These are phyloP conservation scores for Cygnus buccinator DNA, from an alignment of 2,113 vertebrate genomes.

Conservation along the genomic window DNA sequence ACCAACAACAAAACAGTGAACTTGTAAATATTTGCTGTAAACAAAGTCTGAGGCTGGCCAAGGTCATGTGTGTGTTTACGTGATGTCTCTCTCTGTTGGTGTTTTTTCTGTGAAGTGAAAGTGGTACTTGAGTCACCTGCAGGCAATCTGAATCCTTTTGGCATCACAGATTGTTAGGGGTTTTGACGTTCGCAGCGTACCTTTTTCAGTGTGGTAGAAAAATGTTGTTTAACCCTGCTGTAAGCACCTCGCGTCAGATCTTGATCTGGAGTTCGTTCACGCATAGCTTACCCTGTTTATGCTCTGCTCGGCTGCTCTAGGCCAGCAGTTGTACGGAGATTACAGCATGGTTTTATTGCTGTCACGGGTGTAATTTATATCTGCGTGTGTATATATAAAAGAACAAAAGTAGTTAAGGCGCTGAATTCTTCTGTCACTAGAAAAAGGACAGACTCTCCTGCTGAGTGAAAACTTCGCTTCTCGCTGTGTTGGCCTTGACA, in stretches of 20 bases:
- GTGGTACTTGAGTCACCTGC: conserved; percentile 51
- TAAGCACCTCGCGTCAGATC: not conserved
- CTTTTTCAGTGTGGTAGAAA: not conserved
- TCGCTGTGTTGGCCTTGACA: not conserved
- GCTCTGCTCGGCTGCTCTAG: not conserved
- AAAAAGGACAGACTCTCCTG: not conserved
- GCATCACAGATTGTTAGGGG: not conserved
- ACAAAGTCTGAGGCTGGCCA: conserved; percentile 10
- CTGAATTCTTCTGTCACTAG: not conserved
- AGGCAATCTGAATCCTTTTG: conserved; percentile 40
- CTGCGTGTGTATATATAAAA: not conserved
- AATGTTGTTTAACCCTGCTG: not conserved
- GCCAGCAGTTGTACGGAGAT: not conserved
- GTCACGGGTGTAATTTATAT: not conserved
- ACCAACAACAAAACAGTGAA: not conserved
- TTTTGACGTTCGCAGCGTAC: not conserved
- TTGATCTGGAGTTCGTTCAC: not conserved
- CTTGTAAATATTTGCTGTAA: conserved; percentile 14
- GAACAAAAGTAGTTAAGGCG: not conserved
- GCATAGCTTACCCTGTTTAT: not conserved
- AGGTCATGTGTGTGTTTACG: conserved; percentile 8
- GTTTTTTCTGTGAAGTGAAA: conserved; percentile 45
- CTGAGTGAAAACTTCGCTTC: not conserved
- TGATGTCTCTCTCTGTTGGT: not conserved
- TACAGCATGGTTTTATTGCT: not conserved